phyloP scores from a whole-genome alignment of 2,888 invertebrate species.

The Platycheirus rosarum region DNA sequence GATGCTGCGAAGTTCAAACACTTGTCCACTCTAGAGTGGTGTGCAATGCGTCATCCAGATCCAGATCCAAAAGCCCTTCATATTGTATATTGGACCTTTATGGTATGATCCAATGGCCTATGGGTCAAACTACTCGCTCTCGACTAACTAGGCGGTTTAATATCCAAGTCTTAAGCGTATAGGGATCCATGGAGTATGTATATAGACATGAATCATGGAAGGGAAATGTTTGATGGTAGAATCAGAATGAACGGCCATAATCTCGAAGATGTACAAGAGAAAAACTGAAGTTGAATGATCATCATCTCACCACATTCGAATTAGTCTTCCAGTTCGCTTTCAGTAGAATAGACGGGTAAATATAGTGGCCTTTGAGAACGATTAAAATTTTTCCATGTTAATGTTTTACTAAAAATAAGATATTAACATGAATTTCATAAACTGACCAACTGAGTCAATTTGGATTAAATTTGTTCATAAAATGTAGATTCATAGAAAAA shows the following conservation, averaged over 20 bases:
- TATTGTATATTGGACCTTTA: slow-evolving; percentile 52
- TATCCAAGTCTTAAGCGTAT: slow-evolving; percentile 50
- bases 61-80: slow-evolving; percentile 47
- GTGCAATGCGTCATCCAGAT: slow-evolving; percentile 31
- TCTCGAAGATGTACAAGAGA: slow-evolving; percentile 66
- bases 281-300: slow-evolving; percentile 70
- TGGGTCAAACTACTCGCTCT: neutral
- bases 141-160: slow-evolving; percentile 37
- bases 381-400: slow-evolving; percentile 7
- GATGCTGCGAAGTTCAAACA: slow-evolving; percentile 49
- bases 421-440: neutral
- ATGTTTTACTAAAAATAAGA: slow-evolving; percentile 8
- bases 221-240: slow-evolving; percentile 58
- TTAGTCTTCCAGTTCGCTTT: slow-evolving; percentile 76
- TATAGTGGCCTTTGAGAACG: slow-evolving; percentile 18
- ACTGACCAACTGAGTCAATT: neutral
- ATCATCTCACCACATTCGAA: slow-evolving; percentile 63
- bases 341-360: slow-evolving; percentile 74
- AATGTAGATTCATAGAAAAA: neutral
- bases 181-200: slow-evolving; percentile 20
- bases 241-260: slow-evolving; percentile 63
- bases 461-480: neutral
- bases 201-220: slow-evolving; percentile 46
- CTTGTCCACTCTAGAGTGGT: slow-evolving; percentile 34
- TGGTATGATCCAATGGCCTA: slow-evolving; percentile 64